Evolutionary conservation across 2,888 invertebrate species (phyloP).

Genomic region (Morpho helenor): DNA sequence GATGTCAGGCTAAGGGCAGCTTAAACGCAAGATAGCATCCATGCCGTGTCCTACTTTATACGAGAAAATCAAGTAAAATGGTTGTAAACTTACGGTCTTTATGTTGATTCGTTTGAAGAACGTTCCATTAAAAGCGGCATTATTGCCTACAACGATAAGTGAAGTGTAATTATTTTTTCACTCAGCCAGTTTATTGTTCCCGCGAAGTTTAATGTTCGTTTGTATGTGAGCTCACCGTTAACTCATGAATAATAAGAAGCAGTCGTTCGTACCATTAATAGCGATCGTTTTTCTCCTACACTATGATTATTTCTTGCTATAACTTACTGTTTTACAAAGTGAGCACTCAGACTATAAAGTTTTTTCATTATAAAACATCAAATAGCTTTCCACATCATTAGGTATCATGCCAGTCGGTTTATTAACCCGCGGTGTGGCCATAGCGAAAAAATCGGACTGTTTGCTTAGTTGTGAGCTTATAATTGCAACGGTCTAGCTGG

Average conservation of each 20-base stretch:
- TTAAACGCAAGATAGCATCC: too few relatives aligned
- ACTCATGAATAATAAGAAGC: constrained; percentile 69
- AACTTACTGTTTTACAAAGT: constrained; percentile 65
- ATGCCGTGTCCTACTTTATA: neutral
- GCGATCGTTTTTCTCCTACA: constrained; percentile 61
- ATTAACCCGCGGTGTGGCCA: constrained; percentile 18
- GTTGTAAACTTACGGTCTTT: constrained; percentile 12
- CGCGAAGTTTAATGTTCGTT: constrained; percentile 31
- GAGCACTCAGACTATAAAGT: constrained; percentile 48
- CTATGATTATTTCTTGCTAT: constrained; percentile 70
- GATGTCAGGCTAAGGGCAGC: too few relatives aligned
- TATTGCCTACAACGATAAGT: constrained; percentile 23
- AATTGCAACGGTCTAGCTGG: constrained; percentile 21
- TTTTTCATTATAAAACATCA: constrained; percentile 45
- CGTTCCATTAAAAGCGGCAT: constrained; percentile 23
- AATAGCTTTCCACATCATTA: constrained; percentile 66
- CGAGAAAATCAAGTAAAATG: constrained; percentile 4
- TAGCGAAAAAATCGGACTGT: constrained; percentile 15
- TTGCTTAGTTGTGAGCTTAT: constrained; percentile 12
- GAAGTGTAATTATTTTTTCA: constrained; percentile 25
- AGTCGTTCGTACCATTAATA: constrained; percentile 55
- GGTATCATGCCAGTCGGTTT: constrained; percentile 33
- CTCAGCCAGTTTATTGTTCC: constrained; percentile 24
- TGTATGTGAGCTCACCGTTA: constrained; percentile 46
- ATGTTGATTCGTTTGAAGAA: constrained; percentile 23